Evolutionary conservation across 2,888 invertebrate species (phyloP).

Genomic region (Spialia ferax): DNA sequence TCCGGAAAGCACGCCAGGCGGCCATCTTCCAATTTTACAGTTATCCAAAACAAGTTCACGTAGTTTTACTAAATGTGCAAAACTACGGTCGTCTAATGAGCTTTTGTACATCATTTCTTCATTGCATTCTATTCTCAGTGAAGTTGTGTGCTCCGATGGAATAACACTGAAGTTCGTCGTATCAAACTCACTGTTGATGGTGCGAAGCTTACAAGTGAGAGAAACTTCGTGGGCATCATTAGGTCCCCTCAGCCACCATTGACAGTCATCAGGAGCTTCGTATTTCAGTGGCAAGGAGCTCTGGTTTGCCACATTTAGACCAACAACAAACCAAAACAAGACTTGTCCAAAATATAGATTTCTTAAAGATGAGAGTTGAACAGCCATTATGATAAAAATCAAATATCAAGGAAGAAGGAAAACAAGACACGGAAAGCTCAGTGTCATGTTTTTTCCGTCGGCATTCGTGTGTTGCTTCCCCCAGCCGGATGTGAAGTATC

Average conservation of each 20-base stretch:
- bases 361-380: conserved; percentile 65
- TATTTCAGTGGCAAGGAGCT: conserved; percentile 86
- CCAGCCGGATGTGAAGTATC: conserved; percentile 82
- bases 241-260: conserved; percentile 90
- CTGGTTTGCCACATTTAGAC: conserved; percentile 79
- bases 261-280: conserved; percentile 95
- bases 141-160: conserved; percentile 93
- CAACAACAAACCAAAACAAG: conserved; percentile 76
- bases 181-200: conserved; percentile 95
- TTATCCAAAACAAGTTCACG: conserved; percentile 93
- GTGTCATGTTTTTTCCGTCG: conserved; percentile 86
- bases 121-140: conserved; percentile 92
- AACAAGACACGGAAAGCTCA: conserved; percentile 79
- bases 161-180: conserved; percentile 96
- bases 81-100: conserved; percentile 91
- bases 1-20: conserved; percentile 92
- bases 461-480: conserved; percentile 78
- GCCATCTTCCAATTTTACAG: conserved; percentile 95
- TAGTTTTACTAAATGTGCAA: conserved; percentile 92
- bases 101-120: conserved; percentile 93
- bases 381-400: conserved; percentile 79
- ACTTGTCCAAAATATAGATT: conserved; percentile 71
- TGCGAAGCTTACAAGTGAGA: conserved; percentile 92
- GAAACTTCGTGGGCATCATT: conserved; percentile 90
- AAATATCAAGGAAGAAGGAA: conserved; percentile 83